Percentiles rank a stretch among this genome's conserved stretches.
Evolutionary conservation across 53 echinoderm and acorn worm genomes (phyloP).

Genomic region (Crossaster papposus): DNA sequence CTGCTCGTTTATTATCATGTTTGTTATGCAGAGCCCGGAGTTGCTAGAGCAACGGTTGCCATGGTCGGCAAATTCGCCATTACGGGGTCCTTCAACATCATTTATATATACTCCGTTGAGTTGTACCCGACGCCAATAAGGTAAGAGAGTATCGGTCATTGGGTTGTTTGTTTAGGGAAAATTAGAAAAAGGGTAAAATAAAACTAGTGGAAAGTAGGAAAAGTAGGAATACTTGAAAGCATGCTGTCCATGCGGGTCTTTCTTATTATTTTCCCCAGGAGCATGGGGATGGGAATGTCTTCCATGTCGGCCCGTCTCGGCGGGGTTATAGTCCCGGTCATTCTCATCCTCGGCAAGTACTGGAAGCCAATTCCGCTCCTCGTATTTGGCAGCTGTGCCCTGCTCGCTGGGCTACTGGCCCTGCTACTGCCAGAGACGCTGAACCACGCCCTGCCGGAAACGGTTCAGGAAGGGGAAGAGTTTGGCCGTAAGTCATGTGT

Average conservation of each 20-base stretch:
- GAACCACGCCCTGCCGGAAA: slow-evolving; percentile 61
- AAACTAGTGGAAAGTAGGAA: too few species aligned
- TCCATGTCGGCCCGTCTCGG: slow-evolving; percentile 73
- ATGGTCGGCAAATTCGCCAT: slow-evolving; percentile 66
- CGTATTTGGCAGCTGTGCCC: slow-evolving; percentile 62
- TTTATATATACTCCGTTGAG: slow-evolving; percentile 31
- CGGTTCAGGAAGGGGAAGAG: slow-evolving; percentile 70
- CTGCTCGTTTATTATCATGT: neutral
- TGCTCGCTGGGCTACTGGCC: slow-evolving; percentile 53
- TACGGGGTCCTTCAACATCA: slow-evolving; percentile 55
- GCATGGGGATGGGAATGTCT: slow-evolving; percentile 68
- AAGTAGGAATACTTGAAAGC: too few species aligned
- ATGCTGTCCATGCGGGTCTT: neutral
- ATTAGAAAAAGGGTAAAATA: too few species aligned
- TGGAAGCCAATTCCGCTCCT: slow-evolving; percentile 67
- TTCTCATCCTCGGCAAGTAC: slow-evolving; percentile 55
- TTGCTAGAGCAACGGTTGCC: slow-evolving; percentile 26
- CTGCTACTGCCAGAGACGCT: slow-evolving; percentile 71
- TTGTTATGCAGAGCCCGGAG: slow-evolving; percentile 39
- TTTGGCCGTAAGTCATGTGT: slow-evolving; percentile 42
- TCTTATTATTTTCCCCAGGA: slow-evolving; percentile 36
- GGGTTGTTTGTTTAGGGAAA: neutral
- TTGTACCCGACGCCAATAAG: slow-evolving; percentile 20
- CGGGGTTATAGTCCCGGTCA: slow-evolving; percentile 61
- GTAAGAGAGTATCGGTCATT: neutral